These are phyloP conservation scores for Dinoponera quadriceps DNA, from an alignment of 1,140 invertebrate genomes.

Conservation along the genomic window DNA sequence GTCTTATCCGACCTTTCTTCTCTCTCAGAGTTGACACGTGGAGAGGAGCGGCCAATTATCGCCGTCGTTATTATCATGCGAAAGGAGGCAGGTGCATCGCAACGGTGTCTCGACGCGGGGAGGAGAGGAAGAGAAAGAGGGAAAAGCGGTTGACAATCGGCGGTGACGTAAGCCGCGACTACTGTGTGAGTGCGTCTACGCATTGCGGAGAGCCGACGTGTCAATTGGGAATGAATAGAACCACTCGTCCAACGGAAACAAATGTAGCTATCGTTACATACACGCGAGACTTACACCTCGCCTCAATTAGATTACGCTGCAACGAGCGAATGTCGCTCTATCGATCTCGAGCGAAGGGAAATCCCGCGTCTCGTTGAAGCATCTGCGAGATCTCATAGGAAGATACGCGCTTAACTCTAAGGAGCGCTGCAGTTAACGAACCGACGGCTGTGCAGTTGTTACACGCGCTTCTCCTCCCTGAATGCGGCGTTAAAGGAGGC, in stretches of 20 bases:
- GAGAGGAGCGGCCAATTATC: constrained; percentile 61
- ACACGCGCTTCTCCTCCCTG: background rate
- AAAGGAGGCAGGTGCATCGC: constrained; percentile 52
- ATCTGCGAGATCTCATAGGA: background rate
- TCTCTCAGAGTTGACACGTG: constrained; percentile 32
- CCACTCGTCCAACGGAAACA: constrained; percentile 24
- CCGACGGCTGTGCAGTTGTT: background rate
- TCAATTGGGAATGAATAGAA: constrained; percentile 41
- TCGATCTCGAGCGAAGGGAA: too few species aligned
- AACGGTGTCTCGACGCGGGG: constrained; percentile 53
- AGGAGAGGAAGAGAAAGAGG: constrained; percentile 54
- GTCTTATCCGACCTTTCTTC: too few species aligned
- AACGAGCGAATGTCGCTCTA: background rate
- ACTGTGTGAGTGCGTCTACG: background rate
- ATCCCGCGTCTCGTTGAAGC: background rate
- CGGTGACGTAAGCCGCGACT: constrained; percentile 67
- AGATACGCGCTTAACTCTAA: background rate
- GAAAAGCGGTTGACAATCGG: constrained; percentile 74
- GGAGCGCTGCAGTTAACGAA: constrained; percentile 10
- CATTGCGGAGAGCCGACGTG: constrained; percentile 25
- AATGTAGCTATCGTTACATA: background rate
- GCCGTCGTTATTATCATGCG: constrained; percentile 64
- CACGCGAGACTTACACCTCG: background rate
- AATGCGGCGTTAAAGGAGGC: constrained; percentile 32
- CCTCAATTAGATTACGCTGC: background rate